Base-by-base conservation (phyloP, 2,888 invertebrate genomes). In the Leptinotarsa juncta region DNA sequence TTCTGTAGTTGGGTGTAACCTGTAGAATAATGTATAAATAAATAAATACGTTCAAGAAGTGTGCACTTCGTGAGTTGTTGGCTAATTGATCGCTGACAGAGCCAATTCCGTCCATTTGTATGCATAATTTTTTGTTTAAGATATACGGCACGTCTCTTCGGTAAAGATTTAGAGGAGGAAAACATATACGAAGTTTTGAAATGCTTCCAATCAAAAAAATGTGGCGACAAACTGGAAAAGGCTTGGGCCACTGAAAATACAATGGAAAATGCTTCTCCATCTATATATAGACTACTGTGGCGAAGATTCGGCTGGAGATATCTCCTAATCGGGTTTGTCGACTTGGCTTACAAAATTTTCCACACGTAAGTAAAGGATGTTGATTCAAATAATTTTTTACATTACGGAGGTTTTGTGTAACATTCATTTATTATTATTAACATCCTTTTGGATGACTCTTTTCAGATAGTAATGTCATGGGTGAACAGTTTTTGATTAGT, bases 131-230 rank as follows among this genome's bases (percentile, higher is more conserved):
- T 42, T 10, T 42, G 42, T 42, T 80, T 68, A 55, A 82, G 82
- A 26, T 81, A 81, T 65, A 79, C 79, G 1, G 57, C 65, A 49
- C 75, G 75, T 20, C 60, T 82, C 32, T 93, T 94, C 82, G 90
- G 90, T 84, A 89, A 91, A 75, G 93, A 93, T 80, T 90, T 94
- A 53, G 90, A 91, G 82, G 90, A 91, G 65, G 88, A 89, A 53
- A 92, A 93, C 82, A 84, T 93, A 23, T 92, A 90, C 81, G 88
- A 89, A 78, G 89, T 90, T 12, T 48, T 79, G 32, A 76, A 75
- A 55, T 76, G 77, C 42, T 79, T 79, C 20, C 70, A 76, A 14
- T 79, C 83, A 0, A 78, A 80, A 78, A 76, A 74, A 55, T 79
- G 83, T 42, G 83, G 83, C 3, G 78, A 83, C 66, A 79, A 77